Conservation (phyloP, 1,140 invertebrate genomes). For the Zelostemma sp. region DNA sequence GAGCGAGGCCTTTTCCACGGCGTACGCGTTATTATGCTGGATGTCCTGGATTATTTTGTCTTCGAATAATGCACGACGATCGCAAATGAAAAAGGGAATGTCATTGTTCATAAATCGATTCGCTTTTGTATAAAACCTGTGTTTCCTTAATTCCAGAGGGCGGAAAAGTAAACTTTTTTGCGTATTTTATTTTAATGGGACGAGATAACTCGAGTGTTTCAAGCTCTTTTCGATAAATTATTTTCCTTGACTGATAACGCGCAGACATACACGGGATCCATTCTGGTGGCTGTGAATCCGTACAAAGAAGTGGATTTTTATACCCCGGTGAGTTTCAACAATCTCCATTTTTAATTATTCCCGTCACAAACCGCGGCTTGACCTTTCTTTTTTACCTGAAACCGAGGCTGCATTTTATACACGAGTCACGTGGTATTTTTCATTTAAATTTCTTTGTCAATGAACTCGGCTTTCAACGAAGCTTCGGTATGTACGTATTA, state of each 20-base stretch:
- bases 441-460: constrained; percentile 31
- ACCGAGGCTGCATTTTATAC: constrained; percentile 9
- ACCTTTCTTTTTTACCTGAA: constrained; percentile 14
- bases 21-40: no score
- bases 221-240: no score
- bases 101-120: no score
- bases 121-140: no score
- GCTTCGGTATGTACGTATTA: constrained; percentile 20
- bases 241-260: constrained; percentile 72
- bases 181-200: no score
- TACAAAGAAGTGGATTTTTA: constrained; percentile 95
- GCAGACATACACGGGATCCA: constrained; percentile 92
- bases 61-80: no score
- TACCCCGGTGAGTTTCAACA: constrained; percentile 80
- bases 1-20: not conserved
- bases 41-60: no score
- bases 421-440: constrained; percentile 31
- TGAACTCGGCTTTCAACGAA: constrained; percentile 27
- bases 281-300: constrained; percentile 96
- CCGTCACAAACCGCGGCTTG: not conserved
- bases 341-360: not conserved
- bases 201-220: no score
- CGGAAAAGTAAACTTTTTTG: no score
- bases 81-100: no score
- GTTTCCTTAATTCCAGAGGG: no score